A percentile compares a stretch with the other conserved stretches of the same genome.
These are phyloP conservation scores for Pomatostomus ruficeps DNA, from an alignment of 2,113 vertebrate genomes.

Conservation along the genomic window DNA sequence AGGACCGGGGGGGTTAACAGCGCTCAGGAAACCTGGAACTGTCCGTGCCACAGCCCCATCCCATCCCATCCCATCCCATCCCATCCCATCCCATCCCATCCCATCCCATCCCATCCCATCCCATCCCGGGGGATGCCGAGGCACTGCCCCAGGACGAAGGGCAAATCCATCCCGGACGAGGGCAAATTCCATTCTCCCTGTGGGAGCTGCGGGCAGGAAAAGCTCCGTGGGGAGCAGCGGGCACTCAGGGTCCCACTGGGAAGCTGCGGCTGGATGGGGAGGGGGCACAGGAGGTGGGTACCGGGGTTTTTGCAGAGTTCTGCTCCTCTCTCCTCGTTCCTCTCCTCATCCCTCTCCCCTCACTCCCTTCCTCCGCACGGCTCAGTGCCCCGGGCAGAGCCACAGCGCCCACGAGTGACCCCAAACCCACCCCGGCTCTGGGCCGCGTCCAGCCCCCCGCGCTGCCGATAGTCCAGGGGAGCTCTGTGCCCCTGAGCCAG, in stretches of 20 bases:
- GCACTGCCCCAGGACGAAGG: accelerated
- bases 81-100: neutral
- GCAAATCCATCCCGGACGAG: neutral
- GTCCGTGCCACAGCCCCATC: accelerated
- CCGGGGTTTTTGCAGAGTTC: neutral
- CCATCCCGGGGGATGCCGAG: accelerated
- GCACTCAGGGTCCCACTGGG: neutral
- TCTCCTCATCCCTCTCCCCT: neutral
- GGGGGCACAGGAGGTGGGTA: accelerated
- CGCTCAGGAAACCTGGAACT: neutral
- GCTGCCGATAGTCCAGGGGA: accelerated
- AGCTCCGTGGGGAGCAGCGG: accelerated
- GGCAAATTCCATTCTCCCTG: accelerated
- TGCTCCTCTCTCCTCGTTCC: neutral
- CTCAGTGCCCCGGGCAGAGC: neutral
- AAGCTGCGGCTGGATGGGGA: neutral
- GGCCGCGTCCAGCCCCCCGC: accelerated
- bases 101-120: neutral
- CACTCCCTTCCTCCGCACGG: accelerated
- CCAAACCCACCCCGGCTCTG: neutral
- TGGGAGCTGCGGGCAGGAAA: neutral
- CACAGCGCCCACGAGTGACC: neutral
- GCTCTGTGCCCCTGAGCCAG: neutral
- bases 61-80: neutral
- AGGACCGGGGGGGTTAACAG: neutral